Evolutionary conservation across 2,888 invertebrate genomes (phyloP).

Genomic region (Amphipoea lucens): DNA sequence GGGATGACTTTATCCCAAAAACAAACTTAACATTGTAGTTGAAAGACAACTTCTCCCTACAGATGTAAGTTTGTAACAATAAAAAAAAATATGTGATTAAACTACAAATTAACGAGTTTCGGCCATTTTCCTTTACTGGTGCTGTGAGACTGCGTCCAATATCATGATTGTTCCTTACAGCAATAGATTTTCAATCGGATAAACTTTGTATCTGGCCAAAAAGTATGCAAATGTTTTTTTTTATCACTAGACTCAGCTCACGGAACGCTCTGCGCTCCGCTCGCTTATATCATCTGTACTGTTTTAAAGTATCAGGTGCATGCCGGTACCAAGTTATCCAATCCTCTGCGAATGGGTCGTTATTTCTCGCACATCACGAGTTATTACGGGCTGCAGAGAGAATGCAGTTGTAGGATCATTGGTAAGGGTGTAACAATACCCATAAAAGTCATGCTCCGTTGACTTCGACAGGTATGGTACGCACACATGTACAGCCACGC

Average conservation of each 20-base stretch:
- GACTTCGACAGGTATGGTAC: conserved; percentile 76
- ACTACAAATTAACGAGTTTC: background rate
- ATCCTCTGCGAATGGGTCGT: conserved; percentile 23
- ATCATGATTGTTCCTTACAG: background rate
- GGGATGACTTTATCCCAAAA: background rate
- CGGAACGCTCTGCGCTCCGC: conserved; percentile 17
- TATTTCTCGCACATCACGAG: conserved; percentile 35
- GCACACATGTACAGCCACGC: conserved; percentile 63
- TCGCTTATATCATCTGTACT: conserved; percentile 38
- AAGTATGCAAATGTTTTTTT: background rate
- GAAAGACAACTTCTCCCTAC: background rate
- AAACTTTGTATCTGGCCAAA: conserved; percentile 2
- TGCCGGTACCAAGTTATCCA: conserved; percentile 50
- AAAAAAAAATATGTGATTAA: background rate
- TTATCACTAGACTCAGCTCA: background rate
- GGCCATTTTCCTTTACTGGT: no score
- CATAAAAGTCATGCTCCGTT: conserved; percentile 80
- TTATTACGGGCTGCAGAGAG: conserved; percentile 50
- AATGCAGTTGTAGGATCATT: conserved; percentile 69
- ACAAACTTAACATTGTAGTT: background rate
- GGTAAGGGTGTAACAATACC: conserved; percentile 79
- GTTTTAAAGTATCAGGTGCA: conserved; percentile 57
- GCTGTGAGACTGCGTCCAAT: no score
- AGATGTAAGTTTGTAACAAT: background rate
- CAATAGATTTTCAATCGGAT: background rate